Evolutionary conservation across 30 jellyfish, hydroid and myxozoan species (phyloP), one percentile per base, ranked within the genome.

Genomic region (Rhopilema esculentum): DNA sequence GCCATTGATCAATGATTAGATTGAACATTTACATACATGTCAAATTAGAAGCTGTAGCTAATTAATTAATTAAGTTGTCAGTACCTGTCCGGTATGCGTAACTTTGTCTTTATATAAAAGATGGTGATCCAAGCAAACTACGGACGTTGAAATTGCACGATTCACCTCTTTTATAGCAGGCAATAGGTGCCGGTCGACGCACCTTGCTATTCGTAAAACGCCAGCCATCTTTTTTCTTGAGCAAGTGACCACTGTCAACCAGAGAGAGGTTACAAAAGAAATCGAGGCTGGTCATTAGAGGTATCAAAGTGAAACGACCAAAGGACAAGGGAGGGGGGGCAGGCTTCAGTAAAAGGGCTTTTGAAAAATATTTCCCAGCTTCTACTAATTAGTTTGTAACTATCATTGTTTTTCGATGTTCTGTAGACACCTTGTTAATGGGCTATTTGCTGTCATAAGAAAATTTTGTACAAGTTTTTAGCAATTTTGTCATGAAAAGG

Each of bases 1-100:
- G n/a, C n/a, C n/a, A n/a, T n/a, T n/a, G n/a, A n/a, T n/a, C n/a
- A n/a, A n/a, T n/a, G n/a, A n/a, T n/a, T n/a, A n/a, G n/a, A n/a
- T n/a, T n/a, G n/a, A n/a, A n/a, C n/a, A n/a, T n/a, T n/a, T n/a
- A n/a, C n/a, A n/a, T n/a, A n/a, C n/a, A n/a, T n/a, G n/a, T n/a
- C n/a, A n/a, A n/a, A n/a, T n/a, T n/a, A n/a, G n/a, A n/a, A n/a
- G n/a, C n/a, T n/a, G n/a, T n/a, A n/a, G n/a, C n/a, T n/a, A n/a
- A n/a, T 12, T 2, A 40, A 12, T 1, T 23, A 12, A 72, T 22
- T 1, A 75, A 9, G 28, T 16, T 19, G 1, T 30, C 76, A 1
- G 31, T 74, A 75, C 94, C 88, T 85, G 94, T 64, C 94, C 94
- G 8, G 94, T 85, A 57, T 85, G 94, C 8, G 94, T 85, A 0